Evolutionary conservation across 92 coral and sea anemone genomes (phyloP).

Genomic region (Umimayanthus chanpuru): DNA sequence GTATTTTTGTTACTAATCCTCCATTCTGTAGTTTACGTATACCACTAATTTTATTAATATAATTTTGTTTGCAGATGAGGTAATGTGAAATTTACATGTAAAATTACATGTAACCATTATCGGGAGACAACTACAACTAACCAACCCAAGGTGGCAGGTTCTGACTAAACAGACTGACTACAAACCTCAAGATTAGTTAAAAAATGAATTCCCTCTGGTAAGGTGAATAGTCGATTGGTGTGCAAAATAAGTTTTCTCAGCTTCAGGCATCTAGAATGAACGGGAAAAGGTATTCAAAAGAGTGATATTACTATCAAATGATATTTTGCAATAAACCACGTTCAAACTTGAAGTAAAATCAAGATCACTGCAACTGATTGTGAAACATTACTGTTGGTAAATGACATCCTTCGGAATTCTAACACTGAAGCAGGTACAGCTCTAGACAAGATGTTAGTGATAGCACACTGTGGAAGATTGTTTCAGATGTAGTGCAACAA

Average conservation of each 20-base stretch:
- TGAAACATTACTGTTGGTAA: too few relatives aligned
- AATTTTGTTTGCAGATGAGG: too few relatives aligned
- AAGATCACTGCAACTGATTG: neutral
- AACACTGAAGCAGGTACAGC: neutral
- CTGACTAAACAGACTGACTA: neutral
- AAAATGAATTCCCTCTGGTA: constrained; percentile 97
- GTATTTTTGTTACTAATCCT: neutral
- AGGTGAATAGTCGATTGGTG: constrained; percentile 89
- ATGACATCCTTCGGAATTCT: neutral
- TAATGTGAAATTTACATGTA: too few relatives aligned
- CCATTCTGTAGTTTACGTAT: neutral
- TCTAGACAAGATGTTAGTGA: neutral
- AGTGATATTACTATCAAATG: neutral
- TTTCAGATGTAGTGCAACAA: neutral
- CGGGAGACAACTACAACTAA: too few relatives aligned
- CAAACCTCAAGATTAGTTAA: constrained; percentile 88
- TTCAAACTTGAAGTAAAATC: neutral
- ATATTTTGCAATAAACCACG: neutral
- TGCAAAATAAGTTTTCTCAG: constrained; percentile 90
- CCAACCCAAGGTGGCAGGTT: too few relatives aligned
- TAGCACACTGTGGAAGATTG: neutral
- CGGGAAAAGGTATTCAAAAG: neutral
- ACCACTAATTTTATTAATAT: too few relatives aligned
- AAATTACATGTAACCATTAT: too few relatives aligned
- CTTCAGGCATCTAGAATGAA: constrained; percentile 78